A percentile compares a stretch with the other conserved stretches of the same genome.
phyloP scores from a whole-genome alignment of 2,113 vertebrate genomes.

The Carassius gibelio region DNA sequence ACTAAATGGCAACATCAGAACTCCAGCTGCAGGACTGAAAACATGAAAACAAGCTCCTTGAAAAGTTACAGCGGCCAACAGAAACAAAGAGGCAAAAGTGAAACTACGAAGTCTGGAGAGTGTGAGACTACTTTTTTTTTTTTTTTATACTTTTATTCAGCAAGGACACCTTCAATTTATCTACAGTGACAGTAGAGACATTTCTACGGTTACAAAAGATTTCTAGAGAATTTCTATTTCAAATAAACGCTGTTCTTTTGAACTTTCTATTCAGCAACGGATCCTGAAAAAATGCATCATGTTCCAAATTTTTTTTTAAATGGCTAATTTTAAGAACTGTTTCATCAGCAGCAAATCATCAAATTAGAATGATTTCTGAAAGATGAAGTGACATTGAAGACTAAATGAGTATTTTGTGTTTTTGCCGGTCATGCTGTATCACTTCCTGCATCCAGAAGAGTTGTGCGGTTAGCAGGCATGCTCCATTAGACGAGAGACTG shows the following conservation, averaged over 20 bases:
- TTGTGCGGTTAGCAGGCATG: neutral
- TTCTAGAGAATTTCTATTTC: too few relatives aligned
- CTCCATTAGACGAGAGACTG: neutral
- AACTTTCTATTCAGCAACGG: too few relatives aligned
- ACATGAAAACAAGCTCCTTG: constrained; percentile 19
- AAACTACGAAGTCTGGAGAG: neutral
- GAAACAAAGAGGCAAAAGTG: neutral
- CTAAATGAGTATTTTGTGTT: neutral
- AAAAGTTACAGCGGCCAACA: neutral
- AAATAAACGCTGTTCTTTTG: too few relatives aligned
- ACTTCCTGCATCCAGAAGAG: neutral
- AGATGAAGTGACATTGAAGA: too few relatives aligned
- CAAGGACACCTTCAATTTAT: neutral
- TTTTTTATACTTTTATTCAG: neutral
- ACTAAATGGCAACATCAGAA: neutral
- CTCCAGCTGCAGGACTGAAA: constrained; percentile 36
- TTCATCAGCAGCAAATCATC: too few relatives aligned
- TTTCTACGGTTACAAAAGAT: neutral
- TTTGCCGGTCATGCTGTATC: neutral
- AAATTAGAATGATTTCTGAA: too few relatives aligned
- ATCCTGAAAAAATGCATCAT: too few relatives aligned
- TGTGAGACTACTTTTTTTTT: neutral
- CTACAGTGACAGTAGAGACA: neutral
- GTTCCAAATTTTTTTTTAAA: too few relatives aligned
- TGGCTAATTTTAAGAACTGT: too few relatives aligned